phyloP scores from a whole-genome alignment of 2,797 vertebrate genomes.

The Syngnathus rostellatus region DNA sequence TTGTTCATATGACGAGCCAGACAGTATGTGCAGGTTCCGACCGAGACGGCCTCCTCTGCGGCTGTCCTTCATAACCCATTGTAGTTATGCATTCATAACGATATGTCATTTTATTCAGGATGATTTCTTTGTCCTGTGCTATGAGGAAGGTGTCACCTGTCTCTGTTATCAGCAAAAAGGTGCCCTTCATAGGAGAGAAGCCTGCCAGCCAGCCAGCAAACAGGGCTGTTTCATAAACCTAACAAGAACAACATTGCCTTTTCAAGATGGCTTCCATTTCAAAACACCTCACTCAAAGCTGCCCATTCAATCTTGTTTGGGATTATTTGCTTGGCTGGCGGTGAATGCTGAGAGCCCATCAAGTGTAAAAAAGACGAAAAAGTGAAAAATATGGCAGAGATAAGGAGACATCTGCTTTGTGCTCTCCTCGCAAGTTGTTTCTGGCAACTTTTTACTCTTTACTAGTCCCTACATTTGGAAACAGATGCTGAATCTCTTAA shows the following conservation, averaged over 20 bases:
- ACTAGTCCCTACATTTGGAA: background rate
- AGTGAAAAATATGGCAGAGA: conserved; percentile 11
- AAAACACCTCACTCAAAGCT: background rate
- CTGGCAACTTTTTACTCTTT: background rate
- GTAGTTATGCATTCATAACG: background rate
- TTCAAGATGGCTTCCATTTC: background rate
- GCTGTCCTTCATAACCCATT: conserved; percentile 4
- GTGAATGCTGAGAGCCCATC: background rate
- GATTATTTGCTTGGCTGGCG: background rate
- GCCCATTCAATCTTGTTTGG: background rate
- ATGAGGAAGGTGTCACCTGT: background rate
- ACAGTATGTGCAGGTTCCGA: conserved; percentile 4
- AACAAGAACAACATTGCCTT: background rate
- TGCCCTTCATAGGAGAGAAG: background rate
- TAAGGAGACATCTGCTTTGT: background rate
- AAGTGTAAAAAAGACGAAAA: background rate
- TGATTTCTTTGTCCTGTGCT: background rate
- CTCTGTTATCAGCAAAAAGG: background rate
- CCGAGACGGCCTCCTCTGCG: conserved; percentile 7
- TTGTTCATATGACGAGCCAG: background rate
- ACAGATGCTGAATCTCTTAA: background rate
- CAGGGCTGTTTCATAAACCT: background rate
- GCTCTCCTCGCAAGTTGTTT: background rate
- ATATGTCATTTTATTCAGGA: background rate
- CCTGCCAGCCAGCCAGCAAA: too few species aligned